A percentile compares a stretch with the other conserved stretches of the same genome.
These are phyloP conservation scores for Kuschelorhynchus macadamiae DNA, from an alignment of 2,888 invertebrate genomes.

Conservation along the genomic window DNA sequence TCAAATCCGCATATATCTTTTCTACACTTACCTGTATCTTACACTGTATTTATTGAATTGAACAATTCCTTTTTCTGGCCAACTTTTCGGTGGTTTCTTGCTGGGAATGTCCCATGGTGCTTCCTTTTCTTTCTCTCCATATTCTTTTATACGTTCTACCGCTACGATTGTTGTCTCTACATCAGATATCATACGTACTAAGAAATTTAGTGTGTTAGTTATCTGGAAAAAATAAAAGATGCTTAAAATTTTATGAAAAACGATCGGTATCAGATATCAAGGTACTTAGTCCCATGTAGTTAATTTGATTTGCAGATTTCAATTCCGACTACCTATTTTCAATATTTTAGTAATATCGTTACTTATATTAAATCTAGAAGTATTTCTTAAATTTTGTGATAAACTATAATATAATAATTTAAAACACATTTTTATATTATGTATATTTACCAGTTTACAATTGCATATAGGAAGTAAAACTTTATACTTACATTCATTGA, in stretches of 20 bases:
- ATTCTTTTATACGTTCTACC: constrained; percentile 96
- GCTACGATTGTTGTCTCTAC: constrained; percentile 97
- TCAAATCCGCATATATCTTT: too few species aligned
- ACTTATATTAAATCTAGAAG: too few species aligned
- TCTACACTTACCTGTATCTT: constrained; percentile 81
- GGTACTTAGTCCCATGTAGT: too few species aligned
- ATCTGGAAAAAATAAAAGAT: constrained; percentile 28
- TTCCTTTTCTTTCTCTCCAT: constrained; percentile 87
- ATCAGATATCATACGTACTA: constrained; percentile 95
- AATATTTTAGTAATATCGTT: too few species aligned
- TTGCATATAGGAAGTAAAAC: too few species aligned
- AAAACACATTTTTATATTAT: not conserved
- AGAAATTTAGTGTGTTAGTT: constrained; percentile 77
- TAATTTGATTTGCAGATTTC: too few species aligned
- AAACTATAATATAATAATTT: too few species aligned
- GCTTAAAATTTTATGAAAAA: not conserved
- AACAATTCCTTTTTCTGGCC: constrained; percentile 88
- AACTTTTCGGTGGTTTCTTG: constrained; percentile 75
- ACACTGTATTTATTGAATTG: constrained; percentile 86
- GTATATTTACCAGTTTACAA: too few species aligned
- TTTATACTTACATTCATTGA: constrained; percentile 84
- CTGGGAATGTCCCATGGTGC: constrained; percentile 81
- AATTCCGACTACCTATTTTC: too few species aligned
- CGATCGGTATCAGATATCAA: not conserved
- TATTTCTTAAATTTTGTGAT: too few species aligned